Conservation (phyloP, 2,888 invertebrate genomes). For the Crioceris asparagi region DNA sequence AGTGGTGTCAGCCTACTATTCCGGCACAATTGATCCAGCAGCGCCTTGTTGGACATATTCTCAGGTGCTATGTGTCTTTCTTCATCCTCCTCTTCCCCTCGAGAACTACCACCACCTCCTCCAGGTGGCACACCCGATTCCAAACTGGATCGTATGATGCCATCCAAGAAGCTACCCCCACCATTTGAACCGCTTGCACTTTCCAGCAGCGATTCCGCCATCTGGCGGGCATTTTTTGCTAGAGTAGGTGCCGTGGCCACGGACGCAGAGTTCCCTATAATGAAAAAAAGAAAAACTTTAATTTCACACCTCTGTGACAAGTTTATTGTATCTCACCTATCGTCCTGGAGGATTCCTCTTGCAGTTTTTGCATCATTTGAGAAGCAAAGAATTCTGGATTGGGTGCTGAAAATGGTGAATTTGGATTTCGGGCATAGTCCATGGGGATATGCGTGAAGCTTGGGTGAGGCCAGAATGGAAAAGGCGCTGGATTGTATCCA, state of each 20-base stretch:
- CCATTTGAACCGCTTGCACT: slow-evolving; percentile 42
- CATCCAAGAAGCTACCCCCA: slow-evolving; percentile 72
- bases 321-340: slow-evolving; percentile 27
- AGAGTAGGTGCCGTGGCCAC: slow-evolving; percentile 24
- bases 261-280: too few species aligned
- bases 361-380: slow-evolving; percentile 69
- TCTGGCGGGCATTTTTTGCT: slow-evolving; percentile 44
- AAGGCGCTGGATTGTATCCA: slow-evolving; percentile 59
- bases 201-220: slow-evolving; percentile 56
- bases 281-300: too few species aligned
- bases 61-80: background rate
- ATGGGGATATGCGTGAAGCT: slow-evolving; percentile 47
- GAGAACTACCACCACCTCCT: slow-evolving; percentile 34
- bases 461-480: slow-evolving; percentile 68
- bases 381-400: slow-evolving; percentile 60
- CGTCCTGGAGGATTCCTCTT: slow-evolving; percentile 54
- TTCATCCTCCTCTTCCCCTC: background rate
- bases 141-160: slow-evolving; percentile 66
- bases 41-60: slow-evolving; percentile 48
- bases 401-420: slow-evolving; percentile 31
- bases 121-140: slow-evolving; percentile 52
- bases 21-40: slow-evolving; percentile 56
- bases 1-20: slow-evolving; percentile 47
- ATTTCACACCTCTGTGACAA: too few species aligned
- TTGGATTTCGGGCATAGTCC: slow-evolving; percentile 36